These are phyloP conservation scores for Hystrix brachyura DNA, from an alignment of 2,113 vertebrate species.

Conservation along the genomic window DNA sequence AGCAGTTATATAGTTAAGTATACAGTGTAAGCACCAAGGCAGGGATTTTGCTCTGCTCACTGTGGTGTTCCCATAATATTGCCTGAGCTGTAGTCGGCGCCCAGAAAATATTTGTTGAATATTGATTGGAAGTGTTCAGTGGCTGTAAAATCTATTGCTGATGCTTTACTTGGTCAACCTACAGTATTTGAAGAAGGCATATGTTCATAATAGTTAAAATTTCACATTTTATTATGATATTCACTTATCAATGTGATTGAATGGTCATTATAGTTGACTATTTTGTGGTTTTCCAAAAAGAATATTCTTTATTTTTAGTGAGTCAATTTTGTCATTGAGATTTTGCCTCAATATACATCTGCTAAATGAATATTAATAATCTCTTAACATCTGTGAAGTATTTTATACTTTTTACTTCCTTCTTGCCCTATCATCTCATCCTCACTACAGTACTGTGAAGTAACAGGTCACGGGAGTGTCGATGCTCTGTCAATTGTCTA, in stretches of 20 bases:
- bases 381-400: neutral
- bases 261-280: constrained; percentile 18
- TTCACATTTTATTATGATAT: constrained; percentile 38
- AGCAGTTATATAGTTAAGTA: neutral
- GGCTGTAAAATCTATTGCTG: constrained; percentile 1
- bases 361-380: constrained; percentile 31
- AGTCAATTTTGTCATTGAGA: constrained; percentile 38
- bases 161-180: neutral
- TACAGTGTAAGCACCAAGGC: neutral
- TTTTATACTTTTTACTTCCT: neutral
- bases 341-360: neutral
- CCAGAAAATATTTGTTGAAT: constrained; percentile 19
- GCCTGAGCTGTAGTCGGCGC: neutral
- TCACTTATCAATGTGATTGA: neutral
- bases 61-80: neutral
- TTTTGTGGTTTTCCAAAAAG: neutral
- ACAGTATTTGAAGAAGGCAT: constrained; percentile 21
- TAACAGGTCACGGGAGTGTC: neutral
- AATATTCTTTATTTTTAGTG: constrained; percentile 41
- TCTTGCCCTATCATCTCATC: neutral
- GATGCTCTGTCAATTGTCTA: neutral
- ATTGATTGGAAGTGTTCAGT: neutral
- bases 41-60: neutral
- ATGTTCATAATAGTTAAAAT: neutral
- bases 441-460: neutral